Evolutionary conservation across 2,797 vertebrate species (phyloP), one percentile per base, ranked within the genome.

Genomic region (Nothura maculosa): DNA sequence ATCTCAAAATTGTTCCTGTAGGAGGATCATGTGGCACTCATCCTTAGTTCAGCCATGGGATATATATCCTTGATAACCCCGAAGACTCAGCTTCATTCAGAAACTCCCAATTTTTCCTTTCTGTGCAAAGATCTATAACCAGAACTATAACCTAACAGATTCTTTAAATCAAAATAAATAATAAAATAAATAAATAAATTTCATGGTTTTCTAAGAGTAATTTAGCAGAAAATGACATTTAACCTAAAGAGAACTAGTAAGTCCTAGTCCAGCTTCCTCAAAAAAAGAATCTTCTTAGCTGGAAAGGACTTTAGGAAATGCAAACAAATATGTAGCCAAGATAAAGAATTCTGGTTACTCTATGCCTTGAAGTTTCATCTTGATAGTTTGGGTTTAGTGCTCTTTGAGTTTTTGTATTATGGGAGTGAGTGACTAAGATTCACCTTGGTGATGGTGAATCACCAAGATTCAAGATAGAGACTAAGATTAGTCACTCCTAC

Each of bases 351-450:
- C 18, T 19, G 40, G 45, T n/a, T 68, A 34, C 45, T 4, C 27
- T 68, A 2, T 57, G 20, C 60, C 54, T 75, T 90, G 67, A 84
- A 93, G 75, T 62, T 85, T 25, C 8, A 4, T 72, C 24, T 63
- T 64, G 17, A 36, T 90, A 66, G n/a, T 87, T 73, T 80, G 47
- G 25, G 22, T 85, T 55, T 90, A 85, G 24, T 75, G n/a, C 8
- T 87, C n/a, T 13, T 74, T 85, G n/a, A 58, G 0, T 0, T 87
- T 90, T 32, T 87, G 3, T 19, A 24, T 81, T 85, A 25, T 57
- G 7, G 48, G n/a, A 83, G 12, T 19, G 42, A 55, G 17, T 90
- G 72, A 74, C 60, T 92, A 45, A 73, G 67, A 13, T 74, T 70
- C 68, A 73, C 58, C 30, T 81, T 80, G 21, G 10, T 78, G 50